Evolutionary conservation across 2,113 vertebrate species (phyloP).

Genomic region (Galeopterus variegatus): DNA sequence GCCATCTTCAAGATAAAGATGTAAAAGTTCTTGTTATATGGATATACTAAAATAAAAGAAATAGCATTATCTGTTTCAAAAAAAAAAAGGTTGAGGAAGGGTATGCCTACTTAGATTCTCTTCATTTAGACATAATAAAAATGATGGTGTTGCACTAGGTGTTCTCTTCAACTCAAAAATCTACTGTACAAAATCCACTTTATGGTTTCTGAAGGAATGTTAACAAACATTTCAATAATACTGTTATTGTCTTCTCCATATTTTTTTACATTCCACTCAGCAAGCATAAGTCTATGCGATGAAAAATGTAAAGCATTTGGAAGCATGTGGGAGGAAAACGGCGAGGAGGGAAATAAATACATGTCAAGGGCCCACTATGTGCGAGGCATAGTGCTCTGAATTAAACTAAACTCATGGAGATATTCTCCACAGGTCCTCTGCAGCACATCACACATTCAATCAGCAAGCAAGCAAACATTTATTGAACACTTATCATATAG

Average conservation of each 20-base stretch:
- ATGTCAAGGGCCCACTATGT: neutral
- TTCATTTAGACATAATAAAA: neutral
- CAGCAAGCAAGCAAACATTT: neutral
- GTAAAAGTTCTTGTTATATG: neutral
- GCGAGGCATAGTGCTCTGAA: too few relatives aligned
- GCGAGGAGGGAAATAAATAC: neutral
- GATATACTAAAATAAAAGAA: neutral
- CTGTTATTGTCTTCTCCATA: neutral
- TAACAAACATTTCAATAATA: constrained; percentile 3
- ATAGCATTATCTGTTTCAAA: neutral
- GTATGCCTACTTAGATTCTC: neutral
- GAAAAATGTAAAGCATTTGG: neutral
- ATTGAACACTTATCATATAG: neutral
- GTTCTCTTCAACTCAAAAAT: neutral
- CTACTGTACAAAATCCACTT: neutral
- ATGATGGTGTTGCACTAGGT: neutral
- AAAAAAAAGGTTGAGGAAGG: neutral
- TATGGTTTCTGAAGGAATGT: neutral
- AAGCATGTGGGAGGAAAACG: neutral
- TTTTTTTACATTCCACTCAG: neutral
- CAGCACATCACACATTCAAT: neutral
- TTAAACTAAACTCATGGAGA: neutral
- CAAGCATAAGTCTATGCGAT: neutral
- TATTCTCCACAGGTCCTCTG: neutral
- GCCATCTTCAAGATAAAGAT: neutral